Percentiles rank a stretch among this genome's conserved stretches.
These are phyloP conservation scores for Myripristis jacobus DNA, from an alignment of 2,797 vertebrate genomes.

Conservation along the genomic window DNA sequence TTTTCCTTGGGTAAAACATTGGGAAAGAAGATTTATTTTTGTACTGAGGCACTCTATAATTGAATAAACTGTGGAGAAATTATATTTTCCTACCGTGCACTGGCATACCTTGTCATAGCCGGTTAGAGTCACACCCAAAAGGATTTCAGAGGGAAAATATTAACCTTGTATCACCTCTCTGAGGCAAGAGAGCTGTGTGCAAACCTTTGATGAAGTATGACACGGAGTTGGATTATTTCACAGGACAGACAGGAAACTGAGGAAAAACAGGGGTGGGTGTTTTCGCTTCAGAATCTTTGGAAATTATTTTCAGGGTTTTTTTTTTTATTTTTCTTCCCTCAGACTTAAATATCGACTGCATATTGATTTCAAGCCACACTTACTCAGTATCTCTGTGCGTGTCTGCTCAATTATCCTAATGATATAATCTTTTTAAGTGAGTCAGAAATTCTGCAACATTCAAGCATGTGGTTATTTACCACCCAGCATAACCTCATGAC, in stretches of 20 bases:
- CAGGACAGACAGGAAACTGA: constrained; percentile 23
- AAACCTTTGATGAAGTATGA: constrained; percentile 59
- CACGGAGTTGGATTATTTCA: constrained; percentile 58
- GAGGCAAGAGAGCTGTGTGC: constrained; percentile 28
- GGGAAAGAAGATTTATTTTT: constrained; percentile 50
- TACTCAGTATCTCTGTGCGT: constrained; percentile 16
- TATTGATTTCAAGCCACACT: constrained; percentile 55
- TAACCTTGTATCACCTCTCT: constrained; percentile 36
- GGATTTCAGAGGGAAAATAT: constrained; percentile 54
- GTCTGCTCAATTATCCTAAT: constrained; percentile 19
- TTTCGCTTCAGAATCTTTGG: constrained; percentile 37
- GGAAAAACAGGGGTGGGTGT: constrained; percentile 22
- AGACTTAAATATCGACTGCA: constrained; percentile 26
- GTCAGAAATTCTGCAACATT: constrained; percentile 45
- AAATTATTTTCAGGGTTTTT: constrained; percentile 25
- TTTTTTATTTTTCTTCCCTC: constrained; percentile 16
- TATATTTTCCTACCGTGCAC: constrained; percentile 48
- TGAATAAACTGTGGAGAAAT: constrained; percentile 65
- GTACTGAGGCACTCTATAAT: constrained; percentile 45
- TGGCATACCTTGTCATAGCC: constrained; percentile 43
- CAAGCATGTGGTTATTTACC: constrained; percentile 23
- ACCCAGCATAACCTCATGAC: constrained; percentile 30
- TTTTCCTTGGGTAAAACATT: constrained; percentile 52
- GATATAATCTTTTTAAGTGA: constrained; percentile 48
- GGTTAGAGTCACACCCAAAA: constrained; percentile 51